Base-by-base conservation (phyloP, 2,113 vertebrate genomes). In the Falco punctatus region DNA sequence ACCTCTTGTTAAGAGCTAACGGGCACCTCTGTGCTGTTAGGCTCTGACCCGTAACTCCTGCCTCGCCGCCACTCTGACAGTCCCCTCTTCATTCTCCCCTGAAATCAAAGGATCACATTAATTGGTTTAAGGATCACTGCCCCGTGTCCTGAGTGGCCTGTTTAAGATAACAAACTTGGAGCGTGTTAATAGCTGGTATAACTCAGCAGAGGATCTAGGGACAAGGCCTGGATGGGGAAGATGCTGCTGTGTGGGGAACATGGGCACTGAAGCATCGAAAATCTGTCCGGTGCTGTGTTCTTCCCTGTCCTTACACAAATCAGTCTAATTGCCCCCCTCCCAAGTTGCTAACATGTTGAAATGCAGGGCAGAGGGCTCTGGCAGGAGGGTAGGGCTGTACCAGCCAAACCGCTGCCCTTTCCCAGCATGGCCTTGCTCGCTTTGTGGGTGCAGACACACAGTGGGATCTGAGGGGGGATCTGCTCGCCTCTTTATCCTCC, bases 81-180 rank as follows among this genome's bases (percentile, higher is more conserved):
- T 86, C 95, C 90, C 89, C 91, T 96, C 91, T 96, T 90, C 94
- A n/a, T 95, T 90, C 95, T 93, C 52, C 59, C 66, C 95, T 92
- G 96, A 87, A 97, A 95, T 86, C 88, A 89, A 77, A 97, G 96
- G 58, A 81, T 95, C 61, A 6, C 77, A 57, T 97, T 97, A 98
- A 97, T 97, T 97, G 96, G 96, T 94, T 97, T 94, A 94, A 95
- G 95, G 94, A 92, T 96, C 55, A 21, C 93, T 95, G 91, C 96
- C 94, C 95, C 27, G 7, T 89, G 94, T 95, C 84, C 94, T 96
- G 91, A 92, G 73, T 33, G 81, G 92, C 92, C 96, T 96, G 82
- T 84, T 95, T 85, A 88, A 97, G 95, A 93, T 97, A 97, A 96
- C 92, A 52, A 96, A 97, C 94, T 75, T 51, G 12, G 90, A 89